Evolutionary conservation across 2,113 vertebrate genomes (phyloP).

Genomic region (Pseudopodoces humilis): DNA sequence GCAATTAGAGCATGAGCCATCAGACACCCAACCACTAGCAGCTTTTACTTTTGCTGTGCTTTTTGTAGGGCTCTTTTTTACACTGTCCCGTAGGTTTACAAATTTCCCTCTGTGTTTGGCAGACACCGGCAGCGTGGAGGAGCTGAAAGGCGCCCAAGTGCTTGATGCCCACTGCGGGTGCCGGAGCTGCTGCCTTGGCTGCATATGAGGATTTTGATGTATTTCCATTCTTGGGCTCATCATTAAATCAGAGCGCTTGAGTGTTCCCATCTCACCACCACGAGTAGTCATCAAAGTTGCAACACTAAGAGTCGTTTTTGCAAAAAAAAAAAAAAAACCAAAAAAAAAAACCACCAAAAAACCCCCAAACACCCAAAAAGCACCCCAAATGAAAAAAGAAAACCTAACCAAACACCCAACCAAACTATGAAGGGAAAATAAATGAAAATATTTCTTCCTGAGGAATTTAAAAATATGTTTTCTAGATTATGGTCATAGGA

Average conservation of each 20-base stretch:
- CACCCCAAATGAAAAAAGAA: neutral
- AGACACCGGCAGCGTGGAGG: slow-evolving; percentile 68
- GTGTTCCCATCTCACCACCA: neutral
- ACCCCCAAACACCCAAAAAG: neutral
- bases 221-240: slow-evolving; percentile 20
- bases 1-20: slow-evolving; percentile 69
- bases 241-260: slow-evolving; percentile 36
- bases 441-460: neutral
- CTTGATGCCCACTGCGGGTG: neutral
- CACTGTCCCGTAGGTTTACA: slow-evolving; percentile 84
- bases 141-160: slow-evolving; percentile 23
- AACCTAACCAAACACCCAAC: neutral
- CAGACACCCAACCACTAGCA: slow-evolving; percentile 69
- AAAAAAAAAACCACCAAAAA: neutral
- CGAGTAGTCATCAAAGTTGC: neutral
- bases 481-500: neutral
- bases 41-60: slow-evolving; percentile 80
- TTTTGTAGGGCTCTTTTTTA: slow-evolving; percentile 87
- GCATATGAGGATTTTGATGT: neutral
- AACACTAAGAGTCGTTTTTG: neutral
- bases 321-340: neutral
- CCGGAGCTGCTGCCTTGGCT: slow-evolving; percentile 14
- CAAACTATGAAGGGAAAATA: neutral
- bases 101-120: slow-evolving; percentile 80
- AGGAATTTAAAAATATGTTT: neutral